Evolutionary conservation across 2,888 invertebrate genomes (phyloP), one percentile per base, ranked within the genome.

Genomic region (Metalampra italica): DNA sequence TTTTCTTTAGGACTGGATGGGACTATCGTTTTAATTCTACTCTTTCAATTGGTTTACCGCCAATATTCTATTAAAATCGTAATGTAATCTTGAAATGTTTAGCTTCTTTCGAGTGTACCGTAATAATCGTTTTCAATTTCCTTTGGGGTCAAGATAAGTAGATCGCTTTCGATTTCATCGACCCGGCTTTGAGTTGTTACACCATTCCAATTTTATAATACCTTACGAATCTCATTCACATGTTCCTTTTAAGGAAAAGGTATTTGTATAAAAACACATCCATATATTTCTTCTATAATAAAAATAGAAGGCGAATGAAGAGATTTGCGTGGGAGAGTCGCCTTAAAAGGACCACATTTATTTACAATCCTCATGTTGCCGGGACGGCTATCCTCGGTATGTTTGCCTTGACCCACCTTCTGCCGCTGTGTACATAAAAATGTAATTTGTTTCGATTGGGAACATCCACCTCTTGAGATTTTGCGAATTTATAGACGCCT

Each of bases 371-470:
- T 59, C 69, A 68, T 70, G 64, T 66, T 61, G 22, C 22, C 22
- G 65, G 68, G 66, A 60, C 60, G 52, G 52, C 49, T 56, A 59
- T 55, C 53, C n/a, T 36, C 22, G 22, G n/a, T 36, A 11, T 66
- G 22, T 67, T 71, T 66, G 53, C 59, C 59, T 60, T 59, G 60
- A 62, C 57, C 60, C 56, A 60, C 59, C 58, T 54, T 57, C 39
- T 40, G 51, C 52, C 54, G 56, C 56, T 61, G 60, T 60, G 61
- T 58, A 61, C 32, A 45, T 42, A 37, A 57, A 64, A 65, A 65
- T 62, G 59, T 69, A 68, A 72, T 72, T 72, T 68, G 62, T 64
- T 64, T 62, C 59, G 60, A 63, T 63, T 50, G 59, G 63, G 49
- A 39, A 41, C 46, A 41, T 47, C 47, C 41, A 37, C 32, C 34